Percentiles rank a stretch among this genome's conserved stretches.
These are phyloP conservation scores for Hoplodrina ambigua DNA, from an alignment of 2,888 invertebrate genomes.

Conservation along the genomic window DNA sequence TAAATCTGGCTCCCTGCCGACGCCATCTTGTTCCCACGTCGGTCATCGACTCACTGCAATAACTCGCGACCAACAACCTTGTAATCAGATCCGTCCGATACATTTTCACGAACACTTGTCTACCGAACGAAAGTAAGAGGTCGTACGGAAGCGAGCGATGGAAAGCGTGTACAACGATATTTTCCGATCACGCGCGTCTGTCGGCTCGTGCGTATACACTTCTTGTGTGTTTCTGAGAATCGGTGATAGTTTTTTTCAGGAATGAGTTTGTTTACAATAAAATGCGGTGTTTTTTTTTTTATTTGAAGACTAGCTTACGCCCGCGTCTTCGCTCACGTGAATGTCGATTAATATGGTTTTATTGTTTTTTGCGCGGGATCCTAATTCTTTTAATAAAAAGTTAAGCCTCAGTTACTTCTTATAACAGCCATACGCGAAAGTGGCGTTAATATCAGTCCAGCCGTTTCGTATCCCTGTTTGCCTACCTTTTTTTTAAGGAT, in stretches of 20 bases:
- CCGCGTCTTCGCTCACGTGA: too few relatives aligned
- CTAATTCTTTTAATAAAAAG: too few relatives aligned
- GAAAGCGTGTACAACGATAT: conserved; percentile 68
- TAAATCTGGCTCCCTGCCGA: background rate
- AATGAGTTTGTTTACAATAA: conserved; percentile 17
- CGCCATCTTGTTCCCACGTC: conserved; percentile 28
- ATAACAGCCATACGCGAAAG: too few relatives aligned
- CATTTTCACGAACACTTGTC: conserved; percentile 51
- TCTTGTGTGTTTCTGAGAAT: conserved; percentile 39
- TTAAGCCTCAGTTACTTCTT: too few relatives aligned
- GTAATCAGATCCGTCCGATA: conserved; percentile 53
- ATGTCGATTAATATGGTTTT: too few relatives aligned
- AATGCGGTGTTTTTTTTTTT: background rate
- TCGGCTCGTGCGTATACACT: conserved; percentile 46
- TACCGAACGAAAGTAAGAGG: conserved; percentile 59
- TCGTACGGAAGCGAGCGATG: conserved; percentile 50
- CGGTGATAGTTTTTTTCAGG: conserved; percentile 26
- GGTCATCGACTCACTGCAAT: conserved; percentile 31
- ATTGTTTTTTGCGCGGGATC: too few relatives aligned
- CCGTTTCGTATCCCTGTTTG: too few relatives aligned
- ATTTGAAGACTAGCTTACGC: background rate
- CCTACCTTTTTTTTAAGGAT: too few relatives aligned
- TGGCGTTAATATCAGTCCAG: too few relatives aligned
- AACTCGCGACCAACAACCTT: conserved; percentile 51
- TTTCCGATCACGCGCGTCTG: conserved; percentile 66